Conservation (phyloP, 2,888 invertebrate species). For the Busseola fusca region DNA sequence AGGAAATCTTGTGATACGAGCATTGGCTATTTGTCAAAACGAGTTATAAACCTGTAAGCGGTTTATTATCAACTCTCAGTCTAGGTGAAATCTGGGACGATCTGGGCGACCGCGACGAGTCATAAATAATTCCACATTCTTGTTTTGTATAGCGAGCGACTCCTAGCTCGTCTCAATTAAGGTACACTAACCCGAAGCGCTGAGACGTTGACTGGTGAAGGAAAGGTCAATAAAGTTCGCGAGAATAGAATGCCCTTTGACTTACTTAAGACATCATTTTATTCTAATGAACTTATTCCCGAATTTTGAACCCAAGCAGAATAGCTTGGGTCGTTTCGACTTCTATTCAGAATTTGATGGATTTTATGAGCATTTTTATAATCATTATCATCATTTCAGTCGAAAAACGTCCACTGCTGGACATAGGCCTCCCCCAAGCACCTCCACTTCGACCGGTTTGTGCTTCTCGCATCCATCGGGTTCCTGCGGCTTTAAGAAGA, state of each 20-base stretch:
- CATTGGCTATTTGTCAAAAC: constrained; percentile 44
- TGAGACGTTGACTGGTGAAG: constrained; percentile 26
- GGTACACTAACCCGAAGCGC: constrained; percentile 35
- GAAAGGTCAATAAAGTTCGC: constrained; percentile 43
- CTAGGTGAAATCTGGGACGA: constrained; percentile 50
- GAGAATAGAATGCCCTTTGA: constrained; percentile 6
- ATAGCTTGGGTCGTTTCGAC: not conserved
- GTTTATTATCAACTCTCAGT: constrained; percentile 37
- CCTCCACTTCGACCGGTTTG: no score
- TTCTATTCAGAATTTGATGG: constrained; percentile 3
- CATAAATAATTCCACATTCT: constrained; percentile 37
- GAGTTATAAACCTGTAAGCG: constrained; percentile 41
- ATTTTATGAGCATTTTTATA: not conserved
- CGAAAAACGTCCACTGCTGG: no score
- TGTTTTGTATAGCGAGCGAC: constrained; percentile 28
- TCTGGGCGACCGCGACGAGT: constrained; percentile 27
- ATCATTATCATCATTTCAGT: not conserved
- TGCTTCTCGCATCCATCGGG: no score
- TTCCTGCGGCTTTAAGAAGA: no score
- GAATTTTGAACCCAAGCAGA: not conserved
- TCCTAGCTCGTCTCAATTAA: constrained; percentile 38
- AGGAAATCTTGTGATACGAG: constrained; percentile 34
- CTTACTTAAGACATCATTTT: not conserved
- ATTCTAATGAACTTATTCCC: not conserved
- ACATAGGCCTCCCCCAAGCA: no score